A percentile compares a stretch with the other conserved stretches of the same genome.
Conservation (phyloP, 1,140 invertebrate genomes). For the Cotesia chilonis region DNA sequence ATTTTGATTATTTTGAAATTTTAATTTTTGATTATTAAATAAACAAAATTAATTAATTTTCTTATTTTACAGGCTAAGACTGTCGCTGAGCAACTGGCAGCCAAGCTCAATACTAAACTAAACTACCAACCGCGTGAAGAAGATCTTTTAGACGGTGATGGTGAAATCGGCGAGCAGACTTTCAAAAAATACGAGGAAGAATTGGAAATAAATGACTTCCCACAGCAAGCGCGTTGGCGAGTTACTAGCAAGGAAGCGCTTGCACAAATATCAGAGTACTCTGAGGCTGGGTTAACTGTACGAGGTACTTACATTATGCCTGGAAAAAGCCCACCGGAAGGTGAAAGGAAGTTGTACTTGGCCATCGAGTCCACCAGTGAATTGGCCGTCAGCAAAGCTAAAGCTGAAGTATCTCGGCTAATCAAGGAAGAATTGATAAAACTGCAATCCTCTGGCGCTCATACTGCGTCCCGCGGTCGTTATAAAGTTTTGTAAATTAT, state of each 20-base stretch:
- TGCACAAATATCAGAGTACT: conserved; percentile 98
- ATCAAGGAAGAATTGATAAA: conserved; percentile 98
- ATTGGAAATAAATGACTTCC: conserved; percentile 99
- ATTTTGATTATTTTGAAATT: no score
- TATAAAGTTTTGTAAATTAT: conserved; percentile 90
- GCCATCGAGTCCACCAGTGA: conserved; percentile 99
- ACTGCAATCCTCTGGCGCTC: conserved; percentile 86
- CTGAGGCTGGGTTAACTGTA: conserved; percentile 98
- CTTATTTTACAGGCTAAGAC: conserved; percentile 76
- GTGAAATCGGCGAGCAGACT: conserved; percentile 76
- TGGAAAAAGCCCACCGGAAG: conserved; percentile 90
- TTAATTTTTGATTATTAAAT: no score
- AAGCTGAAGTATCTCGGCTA: conserved; percentile 96
- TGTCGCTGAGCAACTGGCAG: conserved; percentile 92
- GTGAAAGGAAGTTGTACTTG: conserved; percentile 95
- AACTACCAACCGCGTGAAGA: conserved; percentile 95
- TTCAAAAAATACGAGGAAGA: conserved; percentile 98
- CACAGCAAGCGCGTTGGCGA: conserved; percentile 96
- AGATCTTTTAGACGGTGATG: conserved; percentile 73
- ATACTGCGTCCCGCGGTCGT: conserved; percentile 88
- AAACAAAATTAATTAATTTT: no score
- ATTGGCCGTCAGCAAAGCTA: conserved; percentile 95
- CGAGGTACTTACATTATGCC: conserved; percentile 94
- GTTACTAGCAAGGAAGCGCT: conserved; percentile 99
- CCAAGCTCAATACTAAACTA: conserved; percentile 94